These are phyloP conservation scores for Cynocephalus volans DNA, from an alignment of 2,113 vertebrate genomes.

Conservation along the genomic window DNA sequence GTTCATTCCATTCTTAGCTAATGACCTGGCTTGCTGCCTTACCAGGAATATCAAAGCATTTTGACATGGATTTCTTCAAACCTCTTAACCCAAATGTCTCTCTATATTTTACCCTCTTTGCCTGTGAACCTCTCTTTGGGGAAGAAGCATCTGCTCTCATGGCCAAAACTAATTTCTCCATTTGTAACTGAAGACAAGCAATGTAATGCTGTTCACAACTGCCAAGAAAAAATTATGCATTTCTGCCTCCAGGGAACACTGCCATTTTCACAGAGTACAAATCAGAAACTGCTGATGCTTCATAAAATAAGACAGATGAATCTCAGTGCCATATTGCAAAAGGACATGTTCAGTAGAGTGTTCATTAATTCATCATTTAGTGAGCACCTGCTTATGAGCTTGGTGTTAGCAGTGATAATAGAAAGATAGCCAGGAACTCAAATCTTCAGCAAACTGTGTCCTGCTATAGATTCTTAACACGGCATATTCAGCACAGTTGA, in stretches of 20 bases:
- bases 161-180: slow-evolving; percentile 65
- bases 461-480: not conserved
- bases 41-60: not conserved
- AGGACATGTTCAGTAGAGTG: slow-evolving; percentile 73
- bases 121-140: slow-evolving; percentile 13
- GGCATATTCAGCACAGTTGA: not conserved
- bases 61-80: not conserved
- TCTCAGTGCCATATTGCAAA: slow-evolving; percentile 63
- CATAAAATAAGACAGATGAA: slow-evolving; percentile 78
- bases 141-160: slow-evolving; percentile 37
- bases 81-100: not conserved
- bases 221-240: slow-evolving; percentile 64
- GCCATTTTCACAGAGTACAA: slow-evolving; percentile 72
- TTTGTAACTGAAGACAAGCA: slow-evolving; percentile 69
- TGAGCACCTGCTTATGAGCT: slow-evolving; percentile 55
- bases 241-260: slow-evolving; percentile 73
- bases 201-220: slow-evolving; percentile 51
- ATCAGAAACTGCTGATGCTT: slow-evolving; percentile 73
- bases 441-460: slow-evolving; percentile 34
- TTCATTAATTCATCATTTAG: slow-evolving; percentile 73
- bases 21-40: not conserved
- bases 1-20: not conserved
- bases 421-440: slow-evolving; percentile 31
- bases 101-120: not conserved
- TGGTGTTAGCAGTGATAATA: not conserved